Evolutionary conservation across 2,797 vertebrate species (phyloP).

Genomic region (Acrossocheilus fasciatus): DNA sequence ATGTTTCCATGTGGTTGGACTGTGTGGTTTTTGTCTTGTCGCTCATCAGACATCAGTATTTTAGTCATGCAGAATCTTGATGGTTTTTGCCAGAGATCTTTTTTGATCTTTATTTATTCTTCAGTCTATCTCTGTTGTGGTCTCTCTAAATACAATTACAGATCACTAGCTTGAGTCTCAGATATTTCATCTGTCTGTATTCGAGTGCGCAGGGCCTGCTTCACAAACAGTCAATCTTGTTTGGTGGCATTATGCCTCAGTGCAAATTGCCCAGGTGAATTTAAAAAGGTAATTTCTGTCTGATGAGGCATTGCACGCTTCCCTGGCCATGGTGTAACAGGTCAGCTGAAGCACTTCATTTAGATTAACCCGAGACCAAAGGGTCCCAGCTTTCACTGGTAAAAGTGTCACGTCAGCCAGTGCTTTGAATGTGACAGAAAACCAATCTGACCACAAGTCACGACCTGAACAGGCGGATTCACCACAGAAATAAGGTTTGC

Average conservation of each 20-base stretch:
- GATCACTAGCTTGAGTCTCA: neutral
- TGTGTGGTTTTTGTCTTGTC: constrained; percentile 3
- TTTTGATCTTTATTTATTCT: constrained; percentile 35
- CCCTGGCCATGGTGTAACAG: constrained; percentile 67
- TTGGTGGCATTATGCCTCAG: constrained; percentile 64
- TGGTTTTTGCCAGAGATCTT: neutral
- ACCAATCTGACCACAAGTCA: constrained; percentile 56
- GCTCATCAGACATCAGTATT: constrained; percentile 9
- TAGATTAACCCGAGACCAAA: constrained; percentile 69
- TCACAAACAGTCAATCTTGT: constrained; percentile 32
- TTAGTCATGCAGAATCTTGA: constrained; percentile 5
- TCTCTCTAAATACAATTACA: constrained; percentile 16
- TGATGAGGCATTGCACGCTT: constrained; percentile 69
- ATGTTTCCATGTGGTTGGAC: neutral
- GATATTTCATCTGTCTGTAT: constrained; percentile 1
- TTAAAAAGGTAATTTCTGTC: constrained; percentile 69
- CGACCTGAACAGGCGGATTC: constrained; percentile 36
- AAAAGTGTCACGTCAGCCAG: constrained; percentile 65
- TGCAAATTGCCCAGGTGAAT: constrained; percentile 68
- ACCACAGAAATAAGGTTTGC: neutral
- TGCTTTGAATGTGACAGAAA: constrained; percentile 69
- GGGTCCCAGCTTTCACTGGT: constrained; percentile 68
- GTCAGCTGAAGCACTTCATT: constrained; percentile 74
- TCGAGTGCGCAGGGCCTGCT: constrained; percentile 14
- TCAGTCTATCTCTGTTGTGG: constrained; percentile 9